Percentiles rank a stretch among this genome's conserved stretches.
Conservation (phyloP, 2,113 vertebrate species). For the Cyphomyrus discorhynchus region DNA sequence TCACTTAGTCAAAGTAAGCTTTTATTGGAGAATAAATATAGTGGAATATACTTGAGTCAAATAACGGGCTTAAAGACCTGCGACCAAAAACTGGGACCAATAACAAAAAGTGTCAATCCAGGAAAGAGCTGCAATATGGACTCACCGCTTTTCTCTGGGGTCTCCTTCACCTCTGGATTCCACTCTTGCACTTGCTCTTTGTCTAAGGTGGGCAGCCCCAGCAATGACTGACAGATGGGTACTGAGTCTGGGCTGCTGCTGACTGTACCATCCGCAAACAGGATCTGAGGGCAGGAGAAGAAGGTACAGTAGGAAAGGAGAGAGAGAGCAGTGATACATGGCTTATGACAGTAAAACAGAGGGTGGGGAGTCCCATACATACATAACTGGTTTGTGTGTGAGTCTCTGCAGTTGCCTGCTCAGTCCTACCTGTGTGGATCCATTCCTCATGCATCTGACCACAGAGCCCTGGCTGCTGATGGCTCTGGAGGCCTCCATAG, state of each 20-base stretch:
- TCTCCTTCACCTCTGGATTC: slow-evolving; percentile 37
- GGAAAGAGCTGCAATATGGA: neutral
- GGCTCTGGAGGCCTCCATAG: slow-evolving; percentile 69
- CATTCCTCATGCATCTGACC: slow-evolving; percentile 72
- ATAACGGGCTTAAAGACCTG: neutral
- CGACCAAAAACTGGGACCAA: neutral
- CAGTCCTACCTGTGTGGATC: slow-evolving; percentile 72
- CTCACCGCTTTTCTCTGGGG: slow-evolving; percentile 58
- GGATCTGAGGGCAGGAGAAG: slow-evolving; percentile 57
- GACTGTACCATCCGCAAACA: slow-evolving; percentile 81
- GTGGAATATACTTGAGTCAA: neutral
- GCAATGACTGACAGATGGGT: slow-evolving; percentile 50
- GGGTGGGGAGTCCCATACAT: neutral
- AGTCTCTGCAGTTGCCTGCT: neutral
- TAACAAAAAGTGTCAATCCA: neutral
- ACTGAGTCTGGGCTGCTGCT: slow-evolving; percentile 72
- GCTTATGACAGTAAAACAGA: neutral
- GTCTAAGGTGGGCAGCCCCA: neutral
- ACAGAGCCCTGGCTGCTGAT: slow-evolving; percentile 76
- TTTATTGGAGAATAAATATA: neutral
- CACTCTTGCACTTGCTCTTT: slow-evolving; percentile 23
- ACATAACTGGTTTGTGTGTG: neutral
- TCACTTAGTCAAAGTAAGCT: neutral
- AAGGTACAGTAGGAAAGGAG: neutral
- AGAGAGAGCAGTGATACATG: neutral